Base-by-base conservation (phyloP, 2,888 invertebrate species). In the Tortricodes alternella region DNA sequence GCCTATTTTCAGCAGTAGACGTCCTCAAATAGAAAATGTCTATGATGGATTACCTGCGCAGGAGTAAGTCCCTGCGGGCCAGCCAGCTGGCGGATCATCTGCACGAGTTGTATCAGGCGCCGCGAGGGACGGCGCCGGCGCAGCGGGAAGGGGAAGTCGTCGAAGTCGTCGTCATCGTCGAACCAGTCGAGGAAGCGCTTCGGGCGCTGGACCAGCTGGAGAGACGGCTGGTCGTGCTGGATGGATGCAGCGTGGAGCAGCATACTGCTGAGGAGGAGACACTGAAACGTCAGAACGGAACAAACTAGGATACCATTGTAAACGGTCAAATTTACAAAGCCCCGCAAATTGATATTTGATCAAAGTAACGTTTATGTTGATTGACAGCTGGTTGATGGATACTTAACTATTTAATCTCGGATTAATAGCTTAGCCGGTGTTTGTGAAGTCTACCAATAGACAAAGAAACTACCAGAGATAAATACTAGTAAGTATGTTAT, bases 81-180 rank as follows among this genome's bases (percentile, higher is more conserved):
- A 9, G 53, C 38, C 9, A 53, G 46, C 18, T 53, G 53, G 11
- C 46, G 21, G 1, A 53, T 32, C 46, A 46, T 46, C 39, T 46
- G 53, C 11, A 39, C 46, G 1, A 53, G 46, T 39, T 46, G 46
- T 0, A 46, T 9, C 1, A 29, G 19, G 21, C 46, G 29, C 2
- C 48, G 18, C 8, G 48, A 53, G 4, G 46, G 53, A 18, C 53
- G 21, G 8, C 53, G 39, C 13, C 53, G 21, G 13, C 41, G 24
- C 19, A 48, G 24, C 11, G 38, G 38, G 4, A 13, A 19, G 27
- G 38, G 38, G 4, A 13, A 19, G 27, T 55, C 41, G 4, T 55
- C 55, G 23, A 46, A 53, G 19, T 55, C 48, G 27, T 55, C 55
- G 9, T 55, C 55, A 2, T 55, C 55, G 4, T 49, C 55, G 35